A percentile compares a stretch with the other conserved stretches of the same genome.
phyloP scores from a whole-genome alignment of 2,113 vertebrate species.

The Athene cunicularia region DNA sequence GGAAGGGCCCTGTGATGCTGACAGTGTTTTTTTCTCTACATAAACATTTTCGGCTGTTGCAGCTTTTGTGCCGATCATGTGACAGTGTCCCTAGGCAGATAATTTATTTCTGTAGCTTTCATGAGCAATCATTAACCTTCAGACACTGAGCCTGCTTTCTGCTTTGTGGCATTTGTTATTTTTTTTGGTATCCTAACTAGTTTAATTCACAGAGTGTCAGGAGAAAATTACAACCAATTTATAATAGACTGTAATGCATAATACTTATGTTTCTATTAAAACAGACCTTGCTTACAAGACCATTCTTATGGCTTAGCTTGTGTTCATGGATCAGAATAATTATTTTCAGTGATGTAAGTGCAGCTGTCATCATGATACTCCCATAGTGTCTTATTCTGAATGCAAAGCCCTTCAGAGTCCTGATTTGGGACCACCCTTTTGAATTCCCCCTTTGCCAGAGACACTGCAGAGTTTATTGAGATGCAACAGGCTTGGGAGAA shows the following conservation, averaged over 20 bases:
- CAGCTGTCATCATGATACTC: slow-evolving; percentile 61
- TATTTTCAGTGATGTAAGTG: slow-evolving; percentile 69
- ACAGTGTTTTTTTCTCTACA: slow-evolving; percentile 83
- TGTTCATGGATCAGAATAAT: slow-evolving; percentile 66
- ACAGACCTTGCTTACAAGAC: slow-evolving; percentile 70
- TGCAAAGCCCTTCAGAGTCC: slow-evolving; percentile 41
- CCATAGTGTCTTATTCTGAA: slow-evolving; percentile 62
- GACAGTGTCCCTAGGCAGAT: slow-evolving; percentile 87
- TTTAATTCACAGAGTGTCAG: slow-evolving; percentile 82
- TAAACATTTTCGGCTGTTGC: slow-evolving; percentile 88
- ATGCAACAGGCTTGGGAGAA: slow-evolving; percentile 67
- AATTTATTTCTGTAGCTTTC: slow-evolving; percentile 90
- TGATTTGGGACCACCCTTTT: slow-evolving; percentile 51
- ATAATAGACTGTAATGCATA: slow-evolving; percentile 73
- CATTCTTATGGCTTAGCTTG: slow-evolving; percentile 62
- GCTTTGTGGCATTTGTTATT: slow-evolving; percentile 79
- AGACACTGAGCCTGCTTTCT: slow-evolving; percentile 83
- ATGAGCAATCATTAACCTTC: slow-evolving; percentile 89
- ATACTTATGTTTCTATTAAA: slow-evolving; percentile 78
- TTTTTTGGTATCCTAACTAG: slow-evolving; percentile 78
- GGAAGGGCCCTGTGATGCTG: slow-evolving; percentile 80
- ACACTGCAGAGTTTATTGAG: slow-evolving; percentile 52
- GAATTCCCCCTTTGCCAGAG: slow-evolving; percentile 28
- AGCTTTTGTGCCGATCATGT: slow-evolving; percentile 86
- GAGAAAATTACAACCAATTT: slow-evolving; percentile 83